Percentiles rank a stretch among this genome's conserved stretches.
phyloP scores from a whole-genome alignment of 2,888 invertebrate genomes.

The Drosophila acutilabella region DNA sequence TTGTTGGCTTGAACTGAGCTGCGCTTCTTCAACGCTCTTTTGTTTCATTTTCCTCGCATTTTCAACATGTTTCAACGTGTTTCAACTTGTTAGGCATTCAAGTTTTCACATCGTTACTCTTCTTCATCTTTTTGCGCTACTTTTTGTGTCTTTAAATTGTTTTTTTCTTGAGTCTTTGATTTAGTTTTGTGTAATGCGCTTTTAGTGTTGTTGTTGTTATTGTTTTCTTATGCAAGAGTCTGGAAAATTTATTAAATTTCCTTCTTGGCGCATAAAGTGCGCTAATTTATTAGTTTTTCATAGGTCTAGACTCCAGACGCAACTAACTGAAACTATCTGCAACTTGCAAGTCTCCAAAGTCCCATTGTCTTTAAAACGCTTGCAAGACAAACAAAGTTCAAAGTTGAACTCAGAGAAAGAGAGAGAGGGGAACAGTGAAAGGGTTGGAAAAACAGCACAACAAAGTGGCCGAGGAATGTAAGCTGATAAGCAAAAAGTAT shows the following conservation, averaged over 20 bases:
- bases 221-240: conserved; percentile 55
- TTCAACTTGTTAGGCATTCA: conserved; percentile 75
- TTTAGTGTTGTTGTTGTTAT: conserved; percentile 31
- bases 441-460: neutral
- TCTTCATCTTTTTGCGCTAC: conserved; percentile 35
- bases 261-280: conserved; percentile 57
- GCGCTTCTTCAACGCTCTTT: conserved; percentile 55
- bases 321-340: conserved; percentile 18
- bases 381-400: conserved; percentile 13
- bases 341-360: conserved; percentile 7
- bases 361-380: conserved; percentile 20
- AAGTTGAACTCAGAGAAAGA: neutral
- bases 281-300: conserved; percentile 63
- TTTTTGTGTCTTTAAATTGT: conserved; percentile 15
- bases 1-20: conserved; percentile 26
- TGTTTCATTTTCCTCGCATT: conserved; percentile 59
- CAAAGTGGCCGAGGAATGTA: conserved; percentile 28
- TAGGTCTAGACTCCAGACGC: conserved; percentile 11
- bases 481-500: conserved; percentile 20
- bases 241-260: conserved; percentile 68
- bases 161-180: conserved; percentile 43
- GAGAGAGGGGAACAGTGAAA: neutral
- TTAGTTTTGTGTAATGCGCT: conserved; percentile 61
- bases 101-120: conserved; percentile 76
- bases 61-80: conserved; percentile 65